Evolutionary conservation across 2,888 invertebrate species (phyloP).

Genomic region (Leptopilina drosophilae): DNA sequence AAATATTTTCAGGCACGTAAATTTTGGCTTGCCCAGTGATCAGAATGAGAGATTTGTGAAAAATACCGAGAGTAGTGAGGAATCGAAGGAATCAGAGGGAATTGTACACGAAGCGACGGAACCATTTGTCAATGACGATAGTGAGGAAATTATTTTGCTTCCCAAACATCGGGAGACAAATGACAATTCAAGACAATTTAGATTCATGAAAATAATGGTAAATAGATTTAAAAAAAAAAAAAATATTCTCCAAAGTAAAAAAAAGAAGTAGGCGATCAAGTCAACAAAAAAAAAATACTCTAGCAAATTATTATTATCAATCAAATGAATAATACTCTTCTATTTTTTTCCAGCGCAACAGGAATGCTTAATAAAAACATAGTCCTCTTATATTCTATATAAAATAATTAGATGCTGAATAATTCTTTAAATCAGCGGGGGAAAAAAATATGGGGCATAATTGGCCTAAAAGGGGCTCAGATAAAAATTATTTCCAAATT

Average conservation of each 20-base stretch:
- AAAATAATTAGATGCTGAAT: background rate
- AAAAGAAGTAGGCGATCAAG: no score
- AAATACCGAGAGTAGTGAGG: background rate
- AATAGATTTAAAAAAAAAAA: background rate
- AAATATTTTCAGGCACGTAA: background rate
- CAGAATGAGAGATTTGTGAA: background rate
- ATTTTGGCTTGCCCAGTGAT: background rate
- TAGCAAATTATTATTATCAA: no score
- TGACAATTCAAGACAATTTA: background rate
- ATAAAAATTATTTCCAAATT: background rate
- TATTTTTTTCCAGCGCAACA: background rate
- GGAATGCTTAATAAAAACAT: background rate
- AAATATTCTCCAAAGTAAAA: no score
- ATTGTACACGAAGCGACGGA: background rate
- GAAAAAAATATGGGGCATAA: background rate
- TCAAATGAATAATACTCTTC: background rate
- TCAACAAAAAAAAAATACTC: no score
- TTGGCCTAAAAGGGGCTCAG: no score
- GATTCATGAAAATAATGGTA: constrained; percentile 29
- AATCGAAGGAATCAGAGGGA: background rate
- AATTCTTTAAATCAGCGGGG: background rate
- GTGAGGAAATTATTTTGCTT: constrained; percentile 26
- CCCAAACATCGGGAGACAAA: background rate
- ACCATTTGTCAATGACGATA: background rate
- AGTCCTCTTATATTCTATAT: background rate